phyloP scores from a whole-genome alignment of 2,888 invertebrate genomes.

The Amblyteles armatorius region DNA sequence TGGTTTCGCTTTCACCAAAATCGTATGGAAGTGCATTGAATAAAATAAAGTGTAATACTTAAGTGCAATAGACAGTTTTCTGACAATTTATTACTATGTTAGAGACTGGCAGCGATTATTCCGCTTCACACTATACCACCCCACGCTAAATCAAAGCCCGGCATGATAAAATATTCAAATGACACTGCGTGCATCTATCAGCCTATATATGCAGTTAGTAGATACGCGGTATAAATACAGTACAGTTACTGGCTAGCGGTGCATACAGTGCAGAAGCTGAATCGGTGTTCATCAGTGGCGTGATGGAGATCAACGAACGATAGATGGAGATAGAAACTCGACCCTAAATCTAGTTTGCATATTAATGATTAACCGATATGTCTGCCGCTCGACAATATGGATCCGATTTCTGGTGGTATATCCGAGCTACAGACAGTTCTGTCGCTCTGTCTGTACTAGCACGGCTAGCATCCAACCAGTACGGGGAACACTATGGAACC shows the following conservation, averaged over 20 bases:
- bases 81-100: background rate
- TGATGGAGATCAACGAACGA: conserved; percentile 57
- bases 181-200: conserved; percentile 2
- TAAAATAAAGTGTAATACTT: background rate
- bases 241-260: conserved; percentile 17
- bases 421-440: conserved; percentile 36
- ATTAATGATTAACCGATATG: conserved; percentile 72
- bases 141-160: background rate
- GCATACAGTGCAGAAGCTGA: conserved; percentile 38
- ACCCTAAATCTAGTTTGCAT: conserved; percentile 72
- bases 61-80: background rate
- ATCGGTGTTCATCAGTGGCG: conserved; percentile 60
- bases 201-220: background rate
- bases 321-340: conserved; percentile 60
- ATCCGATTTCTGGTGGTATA: conserved; percentile 62
- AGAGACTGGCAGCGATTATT: background rate
- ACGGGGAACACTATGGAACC: conserved; percentile 48
- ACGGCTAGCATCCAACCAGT: conserved; percentile 42
- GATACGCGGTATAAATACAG: conserved; percentile 34
- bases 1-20: background rate
- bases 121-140: background rate
- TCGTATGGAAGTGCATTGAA: background rate
- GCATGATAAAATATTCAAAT: conserved; percentile 26
- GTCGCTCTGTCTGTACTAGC: conserved; percentile 22
- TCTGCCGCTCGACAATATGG: conserved; percentile 68